Conservation (phyloP, 2,113 vertebrate species). For the Ailurus styani region DNA sequence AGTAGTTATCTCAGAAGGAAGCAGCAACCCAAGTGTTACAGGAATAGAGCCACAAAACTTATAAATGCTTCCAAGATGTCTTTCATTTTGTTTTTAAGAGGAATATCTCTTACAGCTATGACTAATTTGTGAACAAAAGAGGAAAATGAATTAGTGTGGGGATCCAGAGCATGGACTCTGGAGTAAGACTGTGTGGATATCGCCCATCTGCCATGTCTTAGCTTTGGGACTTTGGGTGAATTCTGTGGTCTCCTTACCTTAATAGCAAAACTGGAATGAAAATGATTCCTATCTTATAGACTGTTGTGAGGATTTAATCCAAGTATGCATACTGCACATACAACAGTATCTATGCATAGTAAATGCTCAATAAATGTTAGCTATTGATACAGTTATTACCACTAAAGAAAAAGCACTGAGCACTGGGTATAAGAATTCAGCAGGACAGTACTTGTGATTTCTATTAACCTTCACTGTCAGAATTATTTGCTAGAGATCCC, state of each 20-base stretch:
- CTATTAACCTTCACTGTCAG: background rate
- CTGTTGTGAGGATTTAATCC: background rate
- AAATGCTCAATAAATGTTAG: background rate
- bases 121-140: background rate
- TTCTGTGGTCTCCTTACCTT: background rate
- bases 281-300: background rate
- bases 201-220: background rate
- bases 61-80: background rate
- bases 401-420: background rate
- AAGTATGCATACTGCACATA: background rate
- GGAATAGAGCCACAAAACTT: background rate
- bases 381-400: background rate
- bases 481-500: background rate
- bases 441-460: background rate
- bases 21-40: background rate
- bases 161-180: background rate
- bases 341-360: background rate
- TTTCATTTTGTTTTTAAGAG: background rate
- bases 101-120: background rate
- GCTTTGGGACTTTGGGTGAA: background rate
- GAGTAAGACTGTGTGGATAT: background rate
- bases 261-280: background rate
- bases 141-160: background rate
- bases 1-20: background rate
- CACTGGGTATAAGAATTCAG: background rate